phyloP scores from a whole-genome alignment of 2,113 vertebrate species.

The Podarcis cretensis region DNA sequence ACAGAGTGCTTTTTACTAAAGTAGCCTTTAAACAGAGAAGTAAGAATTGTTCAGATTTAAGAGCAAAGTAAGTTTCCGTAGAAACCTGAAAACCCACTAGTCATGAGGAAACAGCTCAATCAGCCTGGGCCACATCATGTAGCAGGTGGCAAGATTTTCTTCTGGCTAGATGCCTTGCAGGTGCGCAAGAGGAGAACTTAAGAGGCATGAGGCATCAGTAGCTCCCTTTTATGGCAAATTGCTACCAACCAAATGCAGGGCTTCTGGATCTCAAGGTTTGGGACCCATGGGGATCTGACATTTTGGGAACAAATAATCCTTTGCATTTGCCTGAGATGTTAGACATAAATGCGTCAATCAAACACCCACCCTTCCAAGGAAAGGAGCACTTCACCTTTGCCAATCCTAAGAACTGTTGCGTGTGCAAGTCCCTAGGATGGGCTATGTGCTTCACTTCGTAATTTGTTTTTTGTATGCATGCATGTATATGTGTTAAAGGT shows the following conservation, averaged over 20 bases:
- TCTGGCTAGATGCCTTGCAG: not conserved
- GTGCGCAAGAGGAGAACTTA: not conserved
- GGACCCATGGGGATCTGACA: not conserved
- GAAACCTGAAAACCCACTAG: not conserved
- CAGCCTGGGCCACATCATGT: not conserved
- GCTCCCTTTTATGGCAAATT: not conserved
- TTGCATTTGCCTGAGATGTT: not conserved
- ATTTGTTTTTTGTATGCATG: not conserved
- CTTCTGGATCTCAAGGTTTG: not conserved
- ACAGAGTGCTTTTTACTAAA: constrained; percentile 19
- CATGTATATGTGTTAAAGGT: not conserved
- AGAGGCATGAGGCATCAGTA: not conserved
- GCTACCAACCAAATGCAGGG: not conserved
- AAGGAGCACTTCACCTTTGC: not conserved
- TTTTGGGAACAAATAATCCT: not conserved
- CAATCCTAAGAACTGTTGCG: not conserved
- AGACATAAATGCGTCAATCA: not conserved
- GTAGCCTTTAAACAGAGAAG: not conserved
- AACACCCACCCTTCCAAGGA: not conserved
- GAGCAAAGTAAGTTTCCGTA: not conserved
- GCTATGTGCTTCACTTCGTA: not conserved
- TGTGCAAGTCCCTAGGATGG: not conserved
- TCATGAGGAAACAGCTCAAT: not conserved
- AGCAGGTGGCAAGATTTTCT: not conserved
- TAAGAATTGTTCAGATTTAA: not conserved